These are phyloP conservation scores for Mesodorylaimus sp. DNA, from an alignment of 2,888 invertebrate species.

Conservation along the genomic window DNA sequence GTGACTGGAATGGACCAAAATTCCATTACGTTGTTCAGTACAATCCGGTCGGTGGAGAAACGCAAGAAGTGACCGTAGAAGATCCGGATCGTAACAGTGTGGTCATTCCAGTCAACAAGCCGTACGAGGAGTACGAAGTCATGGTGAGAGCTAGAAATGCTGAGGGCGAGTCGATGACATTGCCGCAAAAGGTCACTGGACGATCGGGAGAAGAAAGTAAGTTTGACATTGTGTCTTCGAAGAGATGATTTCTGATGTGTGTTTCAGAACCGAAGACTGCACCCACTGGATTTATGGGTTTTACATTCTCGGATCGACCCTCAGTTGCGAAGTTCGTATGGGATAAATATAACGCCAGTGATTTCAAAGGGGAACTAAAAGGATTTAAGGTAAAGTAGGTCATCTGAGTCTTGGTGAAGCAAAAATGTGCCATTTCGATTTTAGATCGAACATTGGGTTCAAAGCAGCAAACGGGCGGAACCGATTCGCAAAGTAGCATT, in stretches of 20 bases:
- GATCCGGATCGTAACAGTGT: constrained; percentile 36
- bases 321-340: constrained; percentile 64
- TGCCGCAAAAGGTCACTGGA: constrained; percentile 57
- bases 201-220: constrained; percentile 71
- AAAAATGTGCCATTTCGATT: neutral
- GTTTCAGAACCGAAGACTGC: constrained; percentile 48
- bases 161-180: constrained; percentile 57
- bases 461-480: neutral
- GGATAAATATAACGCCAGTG: constrained; percentile 58
- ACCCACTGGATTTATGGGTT: constrained; percentile 63
- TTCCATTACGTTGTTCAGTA: constrained; percentile 76
- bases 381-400: constrained; percentile 52
- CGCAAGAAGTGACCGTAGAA: constrained; percentile 1
- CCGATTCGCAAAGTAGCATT: constrained; percentile 8
- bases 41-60: constrained; percentile 34
- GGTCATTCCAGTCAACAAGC: constrained; percentile 55
- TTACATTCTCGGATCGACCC: too few relatives aligned
- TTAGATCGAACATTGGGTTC: constrained; percentile 1
- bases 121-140: constrained; percentile 66
- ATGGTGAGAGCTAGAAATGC: constrained; percentile 75
- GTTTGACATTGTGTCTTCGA: neutral
- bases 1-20: constrained; percentile 78
- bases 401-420: neutral
- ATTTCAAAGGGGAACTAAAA: constrained; percentile 67
- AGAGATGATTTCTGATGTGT: neutral